Conservation (phyloP, 2,797 vertebrate species). For the Dromococcyx pavoninus region DNA sequence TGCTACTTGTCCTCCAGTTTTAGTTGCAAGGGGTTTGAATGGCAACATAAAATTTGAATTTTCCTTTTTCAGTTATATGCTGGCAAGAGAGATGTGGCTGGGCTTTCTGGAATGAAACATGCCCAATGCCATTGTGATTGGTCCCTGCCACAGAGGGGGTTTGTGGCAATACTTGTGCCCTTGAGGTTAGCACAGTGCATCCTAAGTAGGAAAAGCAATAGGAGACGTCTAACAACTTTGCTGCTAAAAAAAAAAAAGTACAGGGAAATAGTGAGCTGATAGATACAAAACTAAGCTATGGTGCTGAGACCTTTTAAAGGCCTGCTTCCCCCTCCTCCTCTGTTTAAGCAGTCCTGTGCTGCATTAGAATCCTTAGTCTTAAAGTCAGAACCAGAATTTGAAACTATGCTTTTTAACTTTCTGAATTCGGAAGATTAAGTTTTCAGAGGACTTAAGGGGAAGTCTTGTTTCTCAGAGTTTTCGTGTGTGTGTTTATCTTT, state of each 20-base stretch:
- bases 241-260: neutral
- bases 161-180: neutral
- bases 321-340: accelerated
- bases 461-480: neutral
- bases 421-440: neutral
- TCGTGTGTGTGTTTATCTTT: neutral
- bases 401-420: neutral
- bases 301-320: neutral
- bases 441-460: neutral
- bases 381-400: neutral
- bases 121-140: accelerated
- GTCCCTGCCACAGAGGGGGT: neutral
- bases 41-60: neutral
- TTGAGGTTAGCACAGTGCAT: neutral
- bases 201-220: neutral
- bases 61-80: neutral
- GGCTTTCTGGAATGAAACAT: neutral
- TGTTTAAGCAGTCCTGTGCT: neutral
- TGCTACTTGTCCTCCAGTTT: neutral
- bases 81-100: neutral
- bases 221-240: neutral
- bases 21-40: neutral
- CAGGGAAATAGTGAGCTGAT: neutral
- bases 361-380: neutral
- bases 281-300: neutral